phyloP scores from a whole-genome alignment of 2,888 invertebrate species.

The Cyaniris semiargus region DNA sequence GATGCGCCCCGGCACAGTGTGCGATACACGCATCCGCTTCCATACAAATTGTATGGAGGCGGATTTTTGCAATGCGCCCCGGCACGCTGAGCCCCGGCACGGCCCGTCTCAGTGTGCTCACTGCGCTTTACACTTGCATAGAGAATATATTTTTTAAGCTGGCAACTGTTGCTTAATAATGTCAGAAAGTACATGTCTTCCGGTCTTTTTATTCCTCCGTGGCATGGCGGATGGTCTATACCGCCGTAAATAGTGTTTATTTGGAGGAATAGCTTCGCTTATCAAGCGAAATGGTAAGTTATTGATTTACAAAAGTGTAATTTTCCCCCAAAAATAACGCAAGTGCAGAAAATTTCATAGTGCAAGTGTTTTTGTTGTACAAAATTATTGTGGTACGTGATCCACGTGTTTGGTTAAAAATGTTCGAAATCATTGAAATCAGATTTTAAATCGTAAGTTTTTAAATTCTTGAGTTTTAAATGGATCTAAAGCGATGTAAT shows the following conservation, averaged over 20 bases:
- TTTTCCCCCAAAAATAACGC: constrained; percentile 37
- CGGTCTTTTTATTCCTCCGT: constrained; percentile 80
- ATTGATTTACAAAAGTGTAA: constrained; percentile 47
- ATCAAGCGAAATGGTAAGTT: constrained; percentile 77
- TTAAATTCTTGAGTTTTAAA: neutral
- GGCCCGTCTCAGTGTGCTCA: too few species aligned
- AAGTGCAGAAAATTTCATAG: constrained; percentile 46
- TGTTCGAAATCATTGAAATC: constrained; percentile 43
- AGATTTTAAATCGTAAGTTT: constrained; percentile 38
- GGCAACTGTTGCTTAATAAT: constrained; percentile 58
- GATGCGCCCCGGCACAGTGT: too few species aligned
- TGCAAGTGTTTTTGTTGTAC: constrained; percentile 47
- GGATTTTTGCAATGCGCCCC: too few species aligned
- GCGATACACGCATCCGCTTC: too few species aligned
- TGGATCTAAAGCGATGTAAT: neutral
- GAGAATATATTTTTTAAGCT: constrained; percentile 46
- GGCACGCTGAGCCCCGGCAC: too few species aligned
- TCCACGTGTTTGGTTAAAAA: constrained; percentile 51
- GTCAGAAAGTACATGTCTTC: constrained; percentile 62
- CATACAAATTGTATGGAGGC: too few species aligned
- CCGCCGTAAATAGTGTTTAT: constrained; percentile 71
- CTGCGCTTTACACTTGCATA: too few species aligned
- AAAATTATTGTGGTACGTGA: constrained; percentile 38
- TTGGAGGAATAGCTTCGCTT: constrained; percentile 74
- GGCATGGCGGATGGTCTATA: constrained; percentile 79